Base-by-base conservation (phyloP, 2,113 vertebrate genomes). In the Silurus meridionalis region DNA sequence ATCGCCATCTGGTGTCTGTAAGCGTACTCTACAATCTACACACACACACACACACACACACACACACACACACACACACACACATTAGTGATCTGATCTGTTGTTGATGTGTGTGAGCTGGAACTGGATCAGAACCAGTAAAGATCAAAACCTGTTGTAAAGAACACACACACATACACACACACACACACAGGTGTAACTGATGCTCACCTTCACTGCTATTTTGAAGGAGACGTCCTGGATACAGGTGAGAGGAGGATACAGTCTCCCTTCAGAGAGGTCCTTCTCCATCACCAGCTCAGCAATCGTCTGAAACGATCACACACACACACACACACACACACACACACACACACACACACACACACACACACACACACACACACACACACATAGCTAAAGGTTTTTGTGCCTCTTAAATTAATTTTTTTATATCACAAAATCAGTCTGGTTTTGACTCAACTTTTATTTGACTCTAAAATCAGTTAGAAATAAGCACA, bases 211-310 rank as follows among this genome's bases (percentile, higher is more conserved):
- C 96, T 93, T 96, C 77, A 95, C 94, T n/a, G 98, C 97, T 10
- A 99, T 96, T 90, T 95, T 97, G 89, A 96, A 84, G 0, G 98
- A 99, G 69, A 98, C 97, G 0, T 96, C 92, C 88, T 91, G 95
- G 90, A 99, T 99, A 66, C 91, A 94, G 90, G 90, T 93, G 92
- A 99, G 94, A 0, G 97, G 96, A 91, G 98, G 98, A 88, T 97
- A 99, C 60, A 99, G 94, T 81, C 98, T 94, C 82, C 98, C 98
- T 83, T 99, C 97, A 52, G 94, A 88, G 64, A 99, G 93, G 91
- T 99, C 92, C 82, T 96, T 90, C 55, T 97, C 95, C 7, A 95
- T 97, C 86, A 99, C 98, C 92, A 97, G 91, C 57, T 96, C 90
- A 77, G 97, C 96, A 89, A 99, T 96, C 83, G 96, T 91, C 98